Conservation (phyloP, 2,888 invertebrate genomes). For the Ochropleura plecta region DNA sequence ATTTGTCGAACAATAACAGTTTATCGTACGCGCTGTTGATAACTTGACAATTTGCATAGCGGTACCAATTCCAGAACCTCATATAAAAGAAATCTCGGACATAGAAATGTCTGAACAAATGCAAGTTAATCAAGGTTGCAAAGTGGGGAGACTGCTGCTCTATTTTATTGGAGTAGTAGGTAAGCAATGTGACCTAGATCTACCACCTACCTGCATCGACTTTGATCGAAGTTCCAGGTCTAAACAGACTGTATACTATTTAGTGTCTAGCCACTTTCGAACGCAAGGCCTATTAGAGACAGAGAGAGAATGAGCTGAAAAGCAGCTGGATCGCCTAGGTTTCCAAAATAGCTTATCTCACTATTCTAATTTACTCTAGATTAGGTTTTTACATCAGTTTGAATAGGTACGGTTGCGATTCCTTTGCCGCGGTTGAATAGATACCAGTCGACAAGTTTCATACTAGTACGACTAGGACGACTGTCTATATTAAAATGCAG, state of each 20-base stretch:
- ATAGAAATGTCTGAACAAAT: no score
- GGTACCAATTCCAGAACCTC: no score
- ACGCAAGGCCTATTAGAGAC: not conserved
- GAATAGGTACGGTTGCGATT: not conserved
- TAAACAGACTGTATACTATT: not conserved
- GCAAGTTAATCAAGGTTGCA: not conserved
- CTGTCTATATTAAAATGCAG: not conserved
- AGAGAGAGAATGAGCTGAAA: not conserved
- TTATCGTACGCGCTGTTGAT: no score
- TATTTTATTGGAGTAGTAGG: not conserved
- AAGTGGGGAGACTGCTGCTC: not conserved
- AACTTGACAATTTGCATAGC: no score
- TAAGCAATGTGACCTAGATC: not conserved
- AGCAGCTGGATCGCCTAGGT: not conserved
- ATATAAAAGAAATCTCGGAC: no score
- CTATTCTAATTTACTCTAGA: not conserved
- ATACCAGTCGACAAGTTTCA: not conserved
- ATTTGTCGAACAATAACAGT: no score
- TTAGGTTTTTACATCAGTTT: no score
- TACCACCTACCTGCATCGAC: no score
- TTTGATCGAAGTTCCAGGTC: not conserved
- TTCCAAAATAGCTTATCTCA: not conserved
- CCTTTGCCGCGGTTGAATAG: not conserved
- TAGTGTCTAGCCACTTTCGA: not conserved
- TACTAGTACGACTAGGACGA: not conserved